Conservation (phyloP, 2,113 vertebrate species). For the Phrynocephalus versicolor region DNA sequence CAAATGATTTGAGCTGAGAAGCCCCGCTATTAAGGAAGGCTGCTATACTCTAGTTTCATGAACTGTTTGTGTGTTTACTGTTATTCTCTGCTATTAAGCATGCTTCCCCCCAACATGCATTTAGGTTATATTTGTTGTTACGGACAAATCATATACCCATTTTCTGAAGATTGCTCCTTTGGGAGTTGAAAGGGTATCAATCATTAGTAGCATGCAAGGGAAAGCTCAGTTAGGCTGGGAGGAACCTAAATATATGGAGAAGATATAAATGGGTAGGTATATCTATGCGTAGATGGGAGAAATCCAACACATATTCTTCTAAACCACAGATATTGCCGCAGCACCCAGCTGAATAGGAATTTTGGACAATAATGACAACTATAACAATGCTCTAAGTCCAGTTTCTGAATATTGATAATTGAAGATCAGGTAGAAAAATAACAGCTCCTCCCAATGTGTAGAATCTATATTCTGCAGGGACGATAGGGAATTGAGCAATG, state of each 20-base stretch:
- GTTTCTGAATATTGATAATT: background rate
- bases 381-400: background rate
- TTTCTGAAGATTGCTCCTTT: too few relatives aligned
- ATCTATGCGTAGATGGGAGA: background rate
- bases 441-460: background rate
- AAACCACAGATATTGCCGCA: background rate
- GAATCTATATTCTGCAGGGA: background rate
- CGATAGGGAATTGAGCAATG: background rate
- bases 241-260: background rate
- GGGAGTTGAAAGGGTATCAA: too few relatives aligned
- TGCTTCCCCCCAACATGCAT: background rate
- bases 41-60: background rate
- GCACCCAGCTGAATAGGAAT: background rate
- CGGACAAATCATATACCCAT: background rate
- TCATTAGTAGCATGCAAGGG: background rate
- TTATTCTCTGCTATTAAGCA: background rate
- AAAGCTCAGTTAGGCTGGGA: background rate
- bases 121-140: background rate
- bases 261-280: too few relatives aligned
- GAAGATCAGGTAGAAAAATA: background rate
- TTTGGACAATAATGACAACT: background rate
- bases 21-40: background rate
- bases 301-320: background rate
- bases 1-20: constrained; percentile 5
- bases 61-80: background rate